Percentiles rank a stretch among this genome's conserved stretches.
Conservation (phyloP, 2,113 vertebrate species). For the Tachuris rubrigastra region DNA sequence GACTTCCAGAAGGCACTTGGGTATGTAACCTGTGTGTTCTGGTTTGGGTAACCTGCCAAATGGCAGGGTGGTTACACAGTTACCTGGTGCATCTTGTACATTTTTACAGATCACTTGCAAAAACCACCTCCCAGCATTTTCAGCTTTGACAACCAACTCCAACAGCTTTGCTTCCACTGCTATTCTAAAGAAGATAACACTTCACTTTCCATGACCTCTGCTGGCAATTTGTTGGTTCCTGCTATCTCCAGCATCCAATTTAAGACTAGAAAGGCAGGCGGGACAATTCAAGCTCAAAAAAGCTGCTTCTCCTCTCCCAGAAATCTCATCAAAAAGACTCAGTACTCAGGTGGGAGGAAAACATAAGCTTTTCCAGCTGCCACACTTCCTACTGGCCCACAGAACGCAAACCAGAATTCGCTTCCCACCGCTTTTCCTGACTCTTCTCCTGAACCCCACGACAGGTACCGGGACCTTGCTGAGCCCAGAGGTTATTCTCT, state of each 20-base stretch:
- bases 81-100: neutral
- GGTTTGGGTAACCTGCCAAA: neutral
- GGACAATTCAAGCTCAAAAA: neutral
- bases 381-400: neutral
- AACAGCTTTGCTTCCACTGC: neutral
- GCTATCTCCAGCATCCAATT: neutral
- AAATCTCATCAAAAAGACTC: neutral
- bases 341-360: neutral
- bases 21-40: neutral
- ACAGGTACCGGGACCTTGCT: neutral
- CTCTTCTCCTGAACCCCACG: neutral
- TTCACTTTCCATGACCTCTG: neutral
- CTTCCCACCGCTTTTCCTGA: neutral
- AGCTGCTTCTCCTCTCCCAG: neutral
- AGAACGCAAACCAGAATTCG: neutral
- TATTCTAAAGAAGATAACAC: neutral
- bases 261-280: neutral
- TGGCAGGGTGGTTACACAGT: neutral
- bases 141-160: neutral
- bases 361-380: neutral
- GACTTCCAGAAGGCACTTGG: neutral
- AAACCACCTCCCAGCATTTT: neutral
- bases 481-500: neutral
- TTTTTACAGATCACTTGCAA: neutral
- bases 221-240: neutral